These are phyloP conservation scores for Lanius collurio DNA, from an alignment of 2,113 vertebrate species.

Conservation along the genomic window DNA sequence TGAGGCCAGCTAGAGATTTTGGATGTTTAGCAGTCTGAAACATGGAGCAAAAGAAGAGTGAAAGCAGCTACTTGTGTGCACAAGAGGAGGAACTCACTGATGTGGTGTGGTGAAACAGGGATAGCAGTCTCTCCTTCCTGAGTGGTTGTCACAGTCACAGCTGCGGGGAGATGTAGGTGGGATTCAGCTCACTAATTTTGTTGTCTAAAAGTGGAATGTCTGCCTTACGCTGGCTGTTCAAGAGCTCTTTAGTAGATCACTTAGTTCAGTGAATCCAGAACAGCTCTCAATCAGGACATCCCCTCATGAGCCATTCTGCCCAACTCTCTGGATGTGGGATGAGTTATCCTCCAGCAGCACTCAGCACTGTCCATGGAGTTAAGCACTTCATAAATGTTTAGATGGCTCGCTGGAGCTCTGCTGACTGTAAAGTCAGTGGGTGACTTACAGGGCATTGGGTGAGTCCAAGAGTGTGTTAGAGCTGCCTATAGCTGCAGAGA, in stretches of 20 bases:
- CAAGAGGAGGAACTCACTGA: neutral
- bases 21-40: neutral
- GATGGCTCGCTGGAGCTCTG: neutral
- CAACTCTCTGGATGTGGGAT: neutral
- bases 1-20: neutral
- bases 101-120: neutral
- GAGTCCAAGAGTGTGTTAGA: neutral
- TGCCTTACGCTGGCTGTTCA: neutral
- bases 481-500: neutral
- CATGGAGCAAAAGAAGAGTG: neutral
- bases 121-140: neutral
- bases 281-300: neutral
- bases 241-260: neutral
- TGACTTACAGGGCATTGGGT: neutral
- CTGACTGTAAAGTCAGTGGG: neutral
- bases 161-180: neutral
- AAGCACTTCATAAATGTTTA: neutral
- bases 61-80: neutral
- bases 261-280: neutral
- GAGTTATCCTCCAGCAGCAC: accelerated
- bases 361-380: neutral
- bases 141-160: neutral
- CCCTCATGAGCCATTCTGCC: neutral
- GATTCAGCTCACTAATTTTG: neutral
- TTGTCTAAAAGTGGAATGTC: neutral